Evolutionary conservation across 2,888 invertebrate genomes (phyloP).

Genomic region (Melanargia galathea): DNA sequence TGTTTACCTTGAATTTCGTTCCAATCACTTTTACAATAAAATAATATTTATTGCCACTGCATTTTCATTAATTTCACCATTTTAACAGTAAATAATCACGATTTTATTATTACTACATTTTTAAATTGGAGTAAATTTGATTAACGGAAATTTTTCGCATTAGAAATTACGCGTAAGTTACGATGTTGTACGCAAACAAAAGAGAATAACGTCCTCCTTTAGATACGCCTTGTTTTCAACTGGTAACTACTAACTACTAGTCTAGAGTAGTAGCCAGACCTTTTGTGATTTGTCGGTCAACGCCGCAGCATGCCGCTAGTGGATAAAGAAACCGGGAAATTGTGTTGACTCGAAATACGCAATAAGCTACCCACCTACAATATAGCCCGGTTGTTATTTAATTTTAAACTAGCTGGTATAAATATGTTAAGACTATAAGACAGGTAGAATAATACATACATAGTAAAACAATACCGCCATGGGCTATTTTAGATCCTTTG

Average conservation of each 20-base stretch:
- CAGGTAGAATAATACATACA: no score
- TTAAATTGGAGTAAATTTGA: neutral
- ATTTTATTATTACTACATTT: neutral
- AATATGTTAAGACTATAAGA: no score
- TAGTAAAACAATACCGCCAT: no score
- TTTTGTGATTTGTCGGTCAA: slow-evolving; percentile 6
- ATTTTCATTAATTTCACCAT: slow-evolving; percentile 14
- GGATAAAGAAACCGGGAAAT: slow-evolving; percentile 11
- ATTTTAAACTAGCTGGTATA: no score
- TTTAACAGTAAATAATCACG: slow-evolving; percentile 22
- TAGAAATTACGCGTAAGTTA: slow-evolving; percentile 4
- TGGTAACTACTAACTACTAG: no score
- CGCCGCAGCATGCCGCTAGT: slow-evolving; percentile 5
- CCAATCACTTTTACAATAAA: slow-evolving; percentile 28
- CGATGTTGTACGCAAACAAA: neutral
- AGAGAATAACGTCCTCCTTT: slow-evolving; percentile 10
- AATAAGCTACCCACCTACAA: no score
- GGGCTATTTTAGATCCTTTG: no score
- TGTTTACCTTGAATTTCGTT: slow-evolving; percentile 37
- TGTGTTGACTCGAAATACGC: slow-evolving; percentile 4
- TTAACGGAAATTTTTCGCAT: neutral
- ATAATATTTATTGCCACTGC: slow-evolving; percentile 9
- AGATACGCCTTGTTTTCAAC: slow-evolving; percentile 26
- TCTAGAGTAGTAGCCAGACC: slow-evolving; percentile 1
- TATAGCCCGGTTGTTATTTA: neutral